These are phyloP conservation scores for Trematomus loennbergii DNA, from an alignment of 2,113 vertebrate genomes.

Conservation along the genomic window DNA sequence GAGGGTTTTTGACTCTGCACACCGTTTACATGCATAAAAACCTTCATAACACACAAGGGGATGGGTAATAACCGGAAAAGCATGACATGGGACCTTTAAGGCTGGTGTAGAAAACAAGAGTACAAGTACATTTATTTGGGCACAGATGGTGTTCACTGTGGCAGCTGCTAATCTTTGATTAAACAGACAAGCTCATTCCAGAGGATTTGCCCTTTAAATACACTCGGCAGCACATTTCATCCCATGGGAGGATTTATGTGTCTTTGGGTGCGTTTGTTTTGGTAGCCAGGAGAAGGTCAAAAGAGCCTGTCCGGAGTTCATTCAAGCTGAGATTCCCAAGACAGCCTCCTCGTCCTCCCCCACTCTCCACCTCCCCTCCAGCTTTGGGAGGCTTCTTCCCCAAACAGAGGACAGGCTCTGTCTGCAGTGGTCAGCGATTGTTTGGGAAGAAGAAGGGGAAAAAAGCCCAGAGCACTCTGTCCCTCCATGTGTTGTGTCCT, in stretches of 20 bases:
- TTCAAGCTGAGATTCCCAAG: constrained; percentile 47
- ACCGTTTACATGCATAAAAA: too few species aligned
- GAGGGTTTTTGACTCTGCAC: too few species aligned
- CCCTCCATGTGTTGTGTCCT: constrained; percentile 44
- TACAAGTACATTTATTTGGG: background rate
- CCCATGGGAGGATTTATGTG: constrained; percentile 45
- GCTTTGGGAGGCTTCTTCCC: constrained; percentile 37
- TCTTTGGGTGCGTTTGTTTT: constrained; percentile 55
- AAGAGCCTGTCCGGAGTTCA: constrained; percentile 35
- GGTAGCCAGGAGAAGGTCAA: constrained; percentile 50
- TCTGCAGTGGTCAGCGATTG: constrained; percentile 38
- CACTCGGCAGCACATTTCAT: constrained; percentile 26
- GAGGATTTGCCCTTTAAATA: constrained; percentile 57
- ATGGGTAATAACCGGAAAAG: too few species aligned
- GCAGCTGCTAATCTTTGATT: constrained; percentile 61
- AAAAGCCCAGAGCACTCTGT: constrained; percentile 29
- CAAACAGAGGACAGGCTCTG: constrained; percentile 45
- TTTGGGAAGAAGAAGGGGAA: constrained; percentile 11
- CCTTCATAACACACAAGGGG: too few species aligned
- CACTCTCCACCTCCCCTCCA: background rate
- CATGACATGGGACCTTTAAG: too few species aligned
- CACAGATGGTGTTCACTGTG: constrained; percentile 40
- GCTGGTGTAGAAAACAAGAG: background rate
- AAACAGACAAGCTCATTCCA: constrained; percentile 44
- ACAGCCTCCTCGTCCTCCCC: constrained; percentile 6